Percentiles rank a stretch among this genome's conserved stretches.
Evolutionary conservation across 2,888 invertebrate species (phyloP).

Genomic region (Shargacucullia verbasci): DNA sequence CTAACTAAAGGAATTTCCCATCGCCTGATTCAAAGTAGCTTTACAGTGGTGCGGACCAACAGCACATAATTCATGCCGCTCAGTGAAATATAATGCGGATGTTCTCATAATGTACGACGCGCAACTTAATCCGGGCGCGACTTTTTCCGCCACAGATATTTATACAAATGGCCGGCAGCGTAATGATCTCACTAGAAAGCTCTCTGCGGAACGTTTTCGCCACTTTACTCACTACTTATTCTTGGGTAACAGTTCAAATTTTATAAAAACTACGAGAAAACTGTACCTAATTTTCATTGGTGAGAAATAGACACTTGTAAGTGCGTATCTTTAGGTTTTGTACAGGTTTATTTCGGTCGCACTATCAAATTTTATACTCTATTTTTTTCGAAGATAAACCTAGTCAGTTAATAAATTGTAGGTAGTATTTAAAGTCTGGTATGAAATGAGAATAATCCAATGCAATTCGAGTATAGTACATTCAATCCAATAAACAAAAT

Average conservation of each 20-base stretch:
- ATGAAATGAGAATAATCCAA: conserved; percentile 13
- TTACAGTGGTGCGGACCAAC: conserved; percentile 74
- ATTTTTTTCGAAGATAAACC: too few relatives aligned
- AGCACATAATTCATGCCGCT: conserved; percentile 82
- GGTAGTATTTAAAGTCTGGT: too few relatives aligned
- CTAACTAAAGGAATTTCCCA: conserved; percentile 68
- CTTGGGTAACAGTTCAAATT: conserved; percentile 41
- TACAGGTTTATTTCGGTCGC: too few relatives aligned
- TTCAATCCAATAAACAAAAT: conserved; percentile 26
- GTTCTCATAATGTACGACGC: conserved; percentile 84
- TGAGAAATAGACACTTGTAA: background rate
- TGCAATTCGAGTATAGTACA: conserved; percentile 17
- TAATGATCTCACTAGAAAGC: conserved; percentile 67
- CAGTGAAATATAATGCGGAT: conserved; percentile 86
- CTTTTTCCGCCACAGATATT: conserved; percentile 79
- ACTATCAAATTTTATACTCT: too few relatives aligned
- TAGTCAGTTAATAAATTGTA: too few relatives aligned
- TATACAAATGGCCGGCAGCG: conserved; percentile 71
- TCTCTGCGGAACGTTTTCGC: conserved; percentile 58
- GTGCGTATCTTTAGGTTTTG: too few relatives aligned
- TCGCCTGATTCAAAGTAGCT: conserved; percentile 78
- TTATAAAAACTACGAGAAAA: conserved; percentile 40
- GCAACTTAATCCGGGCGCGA: conserved; percentile 82
- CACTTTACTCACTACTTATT: conserved; percentile 51
- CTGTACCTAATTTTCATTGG: conserved; percentile 31